Percentiles rank a stretch among this genome's conserved stretches.
phyloP scores from a whole-genome alignment of 2,113 vertebrate species.

The Tauraco erythrolophus region DNA sequence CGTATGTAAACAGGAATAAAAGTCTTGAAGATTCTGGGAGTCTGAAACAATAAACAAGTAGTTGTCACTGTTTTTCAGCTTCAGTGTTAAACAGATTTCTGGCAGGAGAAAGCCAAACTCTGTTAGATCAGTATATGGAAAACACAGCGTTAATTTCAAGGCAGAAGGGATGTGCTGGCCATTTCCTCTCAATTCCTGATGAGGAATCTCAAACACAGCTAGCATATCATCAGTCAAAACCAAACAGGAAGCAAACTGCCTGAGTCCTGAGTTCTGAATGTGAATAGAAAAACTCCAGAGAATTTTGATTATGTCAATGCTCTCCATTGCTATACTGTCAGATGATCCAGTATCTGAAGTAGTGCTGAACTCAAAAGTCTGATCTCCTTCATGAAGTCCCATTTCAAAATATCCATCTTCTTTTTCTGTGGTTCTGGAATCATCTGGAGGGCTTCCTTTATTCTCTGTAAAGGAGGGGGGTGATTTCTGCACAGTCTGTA shows the following conservation, averaged over 20 bases:
- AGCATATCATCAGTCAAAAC: conserved; percentile 82
- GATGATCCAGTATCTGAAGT: conserved; percentile 6
- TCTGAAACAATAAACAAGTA: conserved; percentile 85
- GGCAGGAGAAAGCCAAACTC: conserved; percentile 84
- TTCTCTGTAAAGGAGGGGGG: conserved; percentile 53
- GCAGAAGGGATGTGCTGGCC: conserved; percentile 78
- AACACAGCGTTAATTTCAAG: conserved; percentile 79
- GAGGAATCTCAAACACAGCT: conserved; percentile 81
- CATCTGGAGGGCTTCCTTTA: conserved; percentile 1
- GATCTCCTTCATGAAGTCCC: conserved; percentile 84
- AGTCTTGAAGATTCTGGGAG: conserved; percentile 80
- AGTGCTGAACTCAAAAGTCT: conserved; percentile 68
- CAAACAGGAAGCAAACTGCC: conserved; percentile 86
- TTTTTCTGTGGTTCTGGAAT: conserved; percentile 39
- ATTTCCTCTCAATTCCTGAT: conserved; percentile 65
- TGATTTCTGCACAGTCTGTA: conserved; percentile 69
- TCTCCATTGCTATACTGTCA: conserved; percentile 45
- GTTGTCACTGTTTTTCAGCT: conserved; percentile 68
- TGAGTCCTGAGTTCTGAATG: conserved; percentile 78
- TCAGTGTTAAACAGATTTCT: conserved; percentile 84
- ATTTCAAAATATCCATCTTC: conserved; percentile 96
- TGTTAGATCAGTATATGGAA: conserved; percentile 80
- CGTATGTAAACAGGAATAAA: conserved; percentile 69
- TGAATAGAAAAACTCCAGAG: conserved; percentile 90
- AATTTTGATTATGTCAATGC: conserved; percentile 75